These are phyloP conservation scores for Bujurquina vittata DNA, from an alignment of 2,113 vertebrate species.

Conservation along the genomic window DNA sequence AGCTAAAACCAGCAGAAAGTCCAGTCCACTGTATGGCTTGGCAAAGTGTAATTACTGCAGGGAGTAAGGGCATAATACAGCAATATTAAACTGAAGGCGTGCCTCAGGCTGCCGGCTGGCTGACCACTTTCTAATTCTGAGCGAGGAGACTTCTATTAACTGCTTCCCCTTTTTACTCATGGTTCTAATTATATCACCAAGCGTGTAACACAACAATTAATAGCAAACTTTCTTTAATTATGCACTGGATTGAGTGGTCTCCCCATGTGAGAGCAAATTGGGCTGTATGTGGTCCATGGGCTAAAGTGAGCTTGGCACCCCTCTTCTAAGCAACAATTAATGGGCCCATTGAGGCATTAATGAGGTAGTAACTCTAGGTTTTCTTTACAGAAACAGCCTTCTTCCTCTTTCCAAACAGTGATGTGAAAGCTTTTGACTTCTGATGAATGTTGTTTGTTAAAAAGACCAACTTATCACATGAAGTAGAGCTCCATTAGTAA, in stretches of 20 bases:
- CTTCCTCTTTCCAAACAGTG: neutral
- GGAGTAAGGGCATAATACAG: neutral
- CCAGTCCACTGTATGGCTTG: neutral
- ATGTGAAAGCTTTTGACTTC: neutral
- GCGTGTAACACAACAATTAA: neutral
- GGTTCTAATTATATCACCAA: neutral
- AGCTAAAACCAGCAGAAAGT: neutral
- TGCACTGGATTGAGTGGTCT: neutral
- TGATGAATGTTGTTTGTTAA: neutral
- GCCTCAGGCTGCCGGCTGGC: neutral
- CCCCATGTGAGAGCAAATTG: neutral
- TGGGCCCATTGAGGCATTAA: conserved; percentile 12
- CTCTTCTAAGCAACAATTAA: conserved; percentile 21
- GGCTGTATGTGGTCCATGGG: neutral
- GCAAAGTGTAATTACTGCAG: neutral
- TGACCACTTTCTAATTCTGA: neutral
- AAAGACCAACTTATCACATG: conserved; percentile 9
- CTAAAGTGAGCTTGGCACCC: neutral
- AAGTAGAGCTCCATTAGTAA: neutral
- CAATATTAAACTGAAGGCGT: neutral
- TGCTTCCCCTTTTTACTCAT: neutral
- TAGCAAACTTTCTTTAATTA: conserved; percentile 9
- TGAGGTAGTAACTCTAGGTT: neutral
- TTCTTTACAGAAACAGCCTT: conserved; percentile 6
- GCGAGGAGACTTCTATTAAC: neutral